Evolutionary conservation across 2,113 vertebrate genomes (phyloP).

Genomic region (Muntiacus reevesi): DNA sequence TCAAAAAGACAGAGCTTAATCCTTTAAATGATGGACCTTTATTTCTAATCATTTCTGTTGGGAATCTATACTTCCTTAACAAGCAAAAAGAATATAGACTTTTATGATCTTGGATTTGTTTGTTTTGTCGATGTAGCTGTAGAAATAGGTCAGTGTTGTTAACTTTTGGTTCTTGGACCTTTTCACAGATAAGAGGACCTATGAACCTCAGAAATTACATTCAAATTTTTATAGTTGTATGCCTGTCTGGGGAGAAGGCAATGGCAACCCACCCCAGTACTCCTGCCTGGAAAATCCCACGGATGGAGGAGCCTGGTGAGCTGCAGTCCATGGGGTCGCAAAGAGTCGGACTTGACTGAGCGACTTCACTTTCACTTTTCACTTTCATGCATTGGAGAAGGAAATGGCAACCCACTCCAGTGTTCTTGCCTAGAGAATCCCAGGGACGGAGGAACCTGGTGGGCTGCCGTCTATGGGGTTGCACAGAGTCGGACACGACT

Average conservation of each 20-base stretch:
- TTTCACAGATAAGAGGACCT: neutral
- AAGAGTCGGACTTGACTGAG: too few species aligned
- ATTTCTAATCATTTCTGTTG: neutral
- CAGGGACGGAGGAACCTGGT: too few species aligned
- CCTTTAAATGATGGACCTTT: neutral
- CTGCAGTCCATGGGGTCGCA: too few species aligned
- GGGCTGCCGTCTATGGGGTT: too few species aligned
- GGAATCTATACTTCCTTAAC: conserved; percentile 16
- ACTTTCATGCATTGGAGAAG: too few species aligned
- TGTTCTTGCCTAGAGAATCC: too few species aligned
- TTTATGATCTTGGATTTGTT: conserved; percentile 28
- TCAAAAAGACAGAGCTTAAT: neutral
- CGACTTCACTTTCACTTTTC: too few species aligned
- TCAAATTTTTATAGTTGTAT: neutral
- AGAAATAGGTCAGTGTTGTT: neutral
- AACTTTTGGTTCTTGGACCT: neutral
- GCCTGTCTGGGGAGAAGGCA: neutral
- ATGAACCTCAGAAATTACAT: neutral
- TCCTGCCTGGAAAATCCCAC: too few species aligned
- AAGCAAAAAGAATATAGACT: neutral
- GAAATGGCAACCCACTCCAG: too few species aligned
- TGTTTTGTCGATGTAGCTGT: neutral
- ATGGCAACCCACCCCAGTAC: too few species aligned
- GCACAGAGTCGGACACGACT: too few species aligned
- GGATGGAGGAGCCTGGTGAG: too few species aligned